These are phyloP conservation scores for Archaeoteleia sp. DNA, from an alignment of 2,888 invertebrate genomes.

Conservation along the genomic window DNA sequence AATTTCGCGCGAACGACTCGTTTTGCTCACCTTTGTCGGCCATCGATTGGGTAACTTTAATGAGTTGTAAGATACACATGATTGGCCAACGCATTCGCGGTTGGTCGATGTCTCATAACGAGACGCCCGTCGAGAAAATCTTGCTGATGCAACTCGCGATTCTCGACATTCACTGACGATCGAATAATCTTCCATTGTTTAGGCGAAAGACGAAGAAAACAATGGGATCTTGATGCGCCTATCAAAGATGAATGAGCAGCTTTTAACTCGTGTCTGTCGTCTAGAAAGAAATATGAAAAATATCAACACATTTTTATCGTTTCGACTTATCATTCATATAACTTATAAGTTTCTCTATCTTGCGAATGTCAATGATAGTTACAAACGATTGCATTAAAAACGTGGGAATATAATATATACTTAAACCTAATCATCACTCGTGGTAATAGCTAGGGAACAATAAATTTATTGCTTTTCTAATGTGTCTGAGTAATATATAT, in stretches of 20 bases:
- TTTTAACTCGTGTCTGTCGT: constrained; percentile 27
- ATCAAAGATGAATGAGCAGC: constrained; percentile 30
- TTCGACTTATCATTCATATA: too few relatives aligned
- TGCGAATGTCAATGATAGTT: too few relatives aligned
- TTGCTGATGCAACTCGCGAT: constrained; percentile 51
- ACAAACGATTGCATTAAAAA: too few relatives aligned
- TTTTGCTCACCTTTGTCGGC: constrained; percentile 48
- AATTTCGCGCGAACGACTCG: constrained; percentile 32
- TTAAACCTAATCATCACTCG: too few relatives aligned
- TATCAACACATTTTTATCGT: too few relatives aligned
- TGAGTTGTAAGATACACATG: constrained; percentile 62
- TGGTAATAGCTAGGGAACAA: too few relatives aligned
- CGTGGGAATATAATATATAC: too few relatives aligned
- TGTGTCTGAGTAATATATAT: too few relatives aligned
- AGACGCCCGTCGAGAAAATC: constrained; percentile 56
- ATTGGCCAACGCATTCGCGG: constrained; percentile 58
- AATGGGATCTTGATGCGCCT: constrained; percentile 43
- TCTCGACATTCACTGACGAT: constrained; percentile 43
- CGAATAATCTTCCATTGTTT: constrained; percentile 64
- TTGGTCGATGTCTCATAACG: constrained; percentile 52
- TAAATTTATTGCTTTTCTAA: too few relatives aligned
- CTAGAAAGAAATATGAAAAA: too few relatives aligned
- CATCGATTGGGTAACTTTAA: constrained; percentile 62
- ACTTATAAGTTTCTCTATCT: too few relatives aligned
- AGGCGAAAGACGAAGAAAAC: constrained; percentile 62